A percentile compares a stretch with the other conserved stretches of the same genome.
Conservation (phyloP, 2,888 invertebrate genomes). For the Choristoneura rosaceana region DNA sequence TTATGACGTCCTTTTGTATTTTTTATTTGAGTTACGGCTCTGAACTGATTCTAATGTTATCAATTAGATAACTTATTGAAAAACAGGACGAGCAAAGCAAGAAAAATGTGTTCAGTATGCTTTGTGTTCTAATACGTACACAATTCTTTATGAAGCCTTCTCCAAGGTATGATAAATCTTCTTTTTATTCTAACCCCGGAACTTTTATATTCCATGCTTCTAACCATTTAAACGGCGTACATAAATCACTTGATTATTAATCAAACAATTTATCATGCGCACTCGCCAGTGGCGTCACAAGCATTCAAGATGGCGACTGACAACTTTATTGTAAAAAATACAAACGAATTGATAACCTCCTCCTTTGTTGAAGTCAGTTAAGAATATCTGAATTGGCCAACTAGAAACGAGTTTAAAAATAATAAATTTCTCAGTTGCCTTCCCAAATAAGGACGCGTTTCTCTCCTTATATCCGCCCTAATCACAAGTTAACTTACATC, state of each 20-base stretch:
- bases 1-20: not conserved
- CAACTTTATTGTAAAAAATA: not conserved
- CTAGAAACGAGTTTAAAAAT: not conserved
- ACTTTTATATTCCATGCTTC: not conserved
- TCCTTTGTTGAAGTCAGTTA: too few species aligned
- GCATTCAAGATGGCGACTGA: not conserved
- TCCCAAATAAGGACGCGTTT: not conserved
- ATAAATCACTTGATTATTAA: not conserved
- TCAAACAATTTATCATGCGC: not conserved
- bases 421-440: not conserved
- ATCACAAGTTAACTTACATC: slow-evolving; percentile 48
- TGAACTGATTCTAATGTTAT: too few species aligned
- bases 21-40: too few species aligned
- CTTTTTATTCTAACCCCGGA: too few species aligned
- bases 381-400: too few species aligned
- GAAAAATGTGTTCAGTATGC: too few species aligned
- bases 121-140: not conserved
- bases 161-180: not conserved
- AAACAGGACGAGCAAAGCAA: not conserved
- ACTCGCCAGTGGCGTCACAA: not conserved
- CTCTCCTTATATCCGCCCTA: slow-evolving; percentile 43
- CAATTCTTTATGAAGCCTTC: not conserved
- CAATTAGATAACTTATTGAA: too few species aligned
- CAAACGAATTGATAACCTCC: not conserved
- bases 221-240: not conserved